phyloP scores from a whole-genome alignment of 2,888 invertebrate species.

The Caenorhabditis sp. region DNA sequence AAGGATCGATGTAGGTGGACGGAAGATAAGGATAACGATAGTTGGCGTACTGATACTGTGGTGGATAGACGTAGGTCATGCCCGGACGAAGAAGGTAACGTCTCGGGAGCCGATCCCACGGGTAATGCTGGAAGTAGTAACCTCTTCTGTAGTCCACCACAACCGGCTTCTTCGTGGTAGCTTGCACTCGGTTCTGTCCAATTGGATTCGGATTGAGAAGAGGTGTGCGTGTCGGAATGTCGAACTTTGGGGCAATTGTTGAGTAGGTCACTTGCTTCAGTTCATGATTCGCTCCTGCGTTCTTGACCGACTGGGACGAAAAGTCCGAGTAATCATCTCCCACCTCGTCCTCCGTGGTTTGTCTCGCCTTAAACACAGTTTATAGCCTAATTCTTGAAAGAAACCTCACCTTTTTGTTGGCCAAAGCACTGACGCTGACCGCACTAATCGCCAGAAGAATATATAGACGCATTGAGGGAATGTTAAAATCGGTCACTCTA shows the following conservation, averaged over 20 bases:
- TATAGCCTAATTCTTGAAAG: not conserved
- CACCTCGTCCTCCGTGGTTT: constrained; percentile 6
- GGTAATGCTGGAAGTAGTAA: constrained; percentile 67
- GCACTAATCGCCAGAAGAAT: constrained; percentile 4
- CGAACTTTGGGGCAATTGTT: constrained; percentile 54
- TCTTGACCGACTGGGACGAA: constrained; percentile 36
- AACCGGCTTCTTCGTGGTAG: constrained; percentile 12
- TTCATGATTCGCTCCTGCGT: constrained; percentile 50
- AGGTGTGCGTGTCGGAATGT: constrained; percentile 53
- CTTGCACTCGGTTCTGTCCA: constrained; percentile 4
- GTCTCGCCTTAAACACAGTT: constrained; percentile 11
- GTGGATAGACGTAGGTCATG: constrained; percentile 64
- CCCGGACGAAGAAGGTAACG: constrained; percentile 62
- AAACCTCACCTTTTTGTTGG: constrained; percentile 24
- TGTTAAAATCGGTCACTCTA: constrained; percentile 43
- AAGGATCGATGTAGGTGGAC: constrained; percentile 50
- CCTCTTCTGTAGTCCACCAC: constrained; percentile 47
- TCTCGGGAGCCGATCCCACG: constrained; percentile 63
- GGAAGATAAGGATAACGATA: constrained; percentile 56
- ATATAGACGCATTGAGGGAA: constrained; percentile 11
- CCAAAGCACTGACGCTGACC: constrained; percentile 1
- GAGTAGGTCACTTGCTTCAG: constrained; percentile 61
- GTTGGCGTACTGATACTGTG: constrained; percentile 39
- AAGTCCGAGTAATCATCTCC: constrained; percentile 52
- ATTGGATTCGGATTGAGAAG: constrained; percentile 29